These are phyloP conservation scores for Petrolisthes cinctipes DNA, from an alignment of 2,888 invertebrate species.

Conservation along the genomic window DNA sequence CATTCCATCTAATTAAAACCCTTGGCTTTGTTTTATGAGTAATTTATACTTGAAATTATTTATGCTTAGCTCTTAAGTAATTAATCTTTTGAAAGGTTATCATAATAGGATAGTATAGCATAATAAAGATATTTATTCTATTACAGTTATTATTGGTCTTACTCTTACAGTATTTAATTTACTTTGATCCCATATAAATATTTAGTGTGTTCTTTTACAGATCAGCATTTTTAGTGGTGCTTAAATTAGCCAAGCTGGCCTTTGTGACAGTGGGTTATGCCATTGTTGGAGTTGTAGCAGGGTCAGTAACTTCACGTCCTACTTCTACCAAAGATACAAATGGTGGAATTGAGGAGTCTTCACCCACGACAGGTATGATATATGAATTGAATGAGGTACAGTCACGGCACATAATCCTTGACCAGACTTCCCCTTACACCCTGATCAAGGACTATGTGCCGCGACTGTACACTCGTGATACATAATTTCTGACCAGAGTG, in stretches of 20 bases:
- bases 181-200: no score
- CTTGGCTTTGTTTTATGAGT: neutral
- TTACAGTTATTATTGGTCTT: no score
- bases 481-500: no score
- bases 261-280: conserved; percentile 78
- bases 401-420: no score
- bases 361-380: conserved; percentile 34
- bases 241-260: conserved; percentile 89
- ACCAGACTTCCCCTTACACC: no score
- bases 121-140: no score
- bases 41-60: neutral
- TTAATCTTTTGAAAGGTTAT: no score
- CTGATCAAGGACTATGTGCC: no score
- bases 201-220: conserved; percentile 70
- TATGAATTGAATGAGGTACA: neutral
- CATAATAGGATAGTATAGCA: no score
- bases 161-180: no score
- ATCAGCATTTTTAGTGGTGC: conserved; percentile 87
- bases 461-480: no score
- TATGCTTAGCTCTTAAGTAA: neutral
- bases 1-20: neutral
- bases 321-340: conserved; percentile 34
- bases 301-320: conserved; percentile 67
- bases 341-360: conserved; percentile 47
- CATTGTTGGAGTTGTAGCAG: conserved; percentile 70